Evolutionary conservation across 2,888 invertebrate genomes (phyloP).

Genomic region (Hydriomena furcata): DNA sequence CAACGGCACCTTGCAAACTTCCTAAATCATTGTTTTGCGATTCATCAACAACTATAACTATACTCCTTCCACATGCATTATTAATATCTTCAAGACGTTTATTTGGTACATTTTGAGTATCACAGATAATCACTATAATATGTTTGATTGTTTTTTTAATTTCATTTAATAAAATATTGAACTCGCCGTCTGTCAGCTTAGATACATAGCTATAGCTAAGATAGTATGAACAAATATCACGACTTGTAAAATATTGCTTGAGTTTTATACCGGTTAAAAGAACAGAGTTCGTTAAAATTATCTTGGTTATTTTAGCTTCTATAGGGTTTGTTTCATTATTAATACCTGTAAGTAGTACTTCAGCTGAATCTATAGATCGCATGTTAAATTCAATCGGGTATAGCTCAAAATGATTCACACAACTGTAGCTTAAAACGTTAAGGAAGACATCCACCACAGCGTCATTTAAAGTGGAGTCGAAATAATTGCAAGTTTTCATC

Average conservation of each 20-base stretch:
- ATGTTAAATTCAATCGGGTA: not conserved
- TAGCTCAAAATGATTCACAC: not conserved
- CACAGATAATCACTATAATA: not conserved
- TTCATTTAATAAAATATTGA: not conserved
- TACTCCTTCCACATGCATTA: not conserved
- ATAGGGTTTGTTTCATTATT: not conserved
- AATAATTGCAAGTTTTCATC: not conserved
- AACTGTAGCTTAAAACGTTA: not conserved
- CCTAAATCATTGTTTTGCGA: not conserved
- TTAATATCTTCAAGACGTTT: not conserved
- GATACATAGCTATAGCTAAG: not conserved
- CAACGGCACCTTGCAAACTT: not conserved
- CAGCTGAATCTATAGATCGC: not conserved
- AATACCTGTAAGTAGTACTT: not conserved
- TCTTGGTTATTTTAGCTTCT: not conserved
- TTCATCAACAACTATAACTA: not conserved
- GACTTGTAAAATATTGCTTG: not conserved
- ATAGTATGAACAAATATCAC: not conserved
- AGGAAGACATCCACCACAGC: not conserved
- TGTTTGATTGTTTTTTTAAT: not conserved
- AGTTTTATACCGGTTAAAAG: not conserved
- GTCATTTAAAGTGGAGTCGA: not conserved
- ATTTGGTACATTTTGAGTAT: not conserved
- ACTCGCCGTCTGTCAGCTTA: not conserved
- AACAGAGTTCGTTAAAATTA: not conserved